Conservation (phyloP, 2,888 invertebrate genomes). For the Aporophyla nigra region DNA sequence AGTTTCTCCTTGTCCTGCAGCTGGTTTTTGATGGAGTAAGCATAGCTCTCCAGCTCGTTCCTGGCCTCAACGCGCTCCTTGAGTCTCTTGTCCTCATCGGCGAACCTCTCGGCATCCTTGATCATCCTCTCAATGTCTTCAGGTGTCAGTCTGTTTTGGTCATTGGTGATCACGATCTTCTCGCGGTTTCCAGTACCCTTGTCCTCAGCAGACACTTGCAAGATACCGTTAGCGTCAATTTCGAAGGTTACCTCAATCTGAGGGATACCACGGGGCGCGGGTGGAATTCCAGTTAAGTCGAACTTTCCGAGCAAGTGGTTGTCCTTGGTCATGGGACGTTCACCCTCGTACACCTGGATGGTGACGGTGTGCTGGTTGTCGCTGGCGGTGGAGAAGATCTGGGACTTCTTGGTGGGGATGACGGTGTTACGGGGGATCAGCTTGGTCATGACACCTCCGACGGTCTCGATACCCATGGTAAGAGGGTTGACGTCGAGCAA, state of each 20-base stretch:
- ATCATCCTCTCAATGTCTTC: constrained; percentile 99
- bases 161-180: constrained; percentile 99
- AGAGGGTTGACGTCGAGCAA: constrained; percentile 99
- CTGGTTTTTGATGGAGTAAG: constrained; percentile 99
- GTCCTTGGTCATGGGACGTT: constrained; percentile 99
- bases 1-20: constrained; percentile 99
- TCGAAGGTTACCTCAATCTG: constrained; percentile 99
- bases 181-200: constrained; percentile 99
- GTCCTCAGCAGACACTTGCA: constrained; percentile 99
- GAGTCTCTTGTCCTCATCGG: constrained; percentile 99
- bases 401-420: constrained; percentile 99
- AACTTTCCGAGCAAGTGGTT: constrained; percentile 99
- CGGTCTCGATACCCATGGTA: constrained; percentile 99
- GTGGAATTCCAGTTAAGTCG: constrained; percentile 99
- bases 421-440: constrained; percentile 99
- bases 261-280: constrained; percentile 97
- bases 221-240: constrained; percentile 98
- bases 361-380: constrained; percentile 99
- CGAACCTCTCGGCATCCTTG: constrained; percentile 99
- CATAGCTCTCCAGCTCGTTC: constrained; percentile 99
- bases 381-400: constrained; percentile 99
- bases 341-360: constrained; percentile 99
- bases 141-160: constrained; percentile 98
- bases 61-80: constrained; percentile 98
- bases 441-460: constrained; percentile 99